Evolutionary conservation across 2,797 vertebrate genomes (phyloP).

Genomic region (Chaetodon trifasciatus): DNA sequence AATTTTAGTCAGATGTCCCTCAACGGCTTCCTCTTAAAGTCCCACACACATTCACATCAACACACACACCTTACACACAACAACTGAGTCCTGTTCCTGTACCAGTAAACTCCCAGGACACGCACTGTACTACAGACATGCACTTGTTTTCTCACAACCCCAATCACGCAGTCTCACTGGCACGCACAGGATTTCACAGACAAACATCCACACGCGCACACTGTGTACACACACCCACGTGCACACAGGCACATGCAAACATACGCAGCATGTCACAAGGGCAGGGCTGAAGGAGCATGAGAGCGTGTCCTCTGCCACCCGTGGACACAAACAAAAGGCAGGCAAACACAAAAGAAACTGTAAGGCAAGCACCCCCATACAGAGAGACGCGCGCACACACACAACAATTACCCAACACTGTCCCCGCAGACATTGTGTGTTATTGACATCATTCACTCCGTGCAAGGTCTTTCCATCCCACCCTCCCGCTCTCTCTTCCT

Average conservation of each 20-base stretch:
- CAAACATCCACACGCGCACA: constrained; percentile 23
- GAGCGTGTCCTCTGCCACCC: constrained; percentile 74
- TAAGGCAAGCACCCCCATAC: constrained; percentile 48
- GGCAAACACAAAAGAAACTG: constrained; percentile 71
- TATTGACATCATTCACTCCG: constrained; percentile 80
- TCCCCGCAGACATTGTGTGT: constrained; percentile 68
- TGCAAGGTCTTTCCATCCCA: constrained; percentile 75
- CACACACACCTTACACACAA: constrained; percentile 21
- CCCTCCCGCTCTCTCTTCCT: constrained; percentile 45
- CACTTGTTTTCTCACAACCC: constrained; percentile 70
- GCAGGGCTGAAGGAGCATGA: constrained; percentile 72
- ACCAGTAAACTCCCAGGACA: constrained; percentile 55
- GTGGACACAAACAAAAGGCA: constrained; percentile 75
- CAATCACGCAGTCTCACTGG: constrained; percentile 61
- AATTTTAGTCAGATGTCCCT: not conserved
- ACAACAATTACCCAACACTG: constrained; percentile 59
- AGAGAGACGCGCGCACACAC: constrained; percentile 38
- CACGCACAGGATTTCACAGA: constrained; percentile 67
- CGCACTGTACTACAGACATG: constrained; percentile 58
- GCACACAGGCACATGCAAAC: constrained; percentile 11
- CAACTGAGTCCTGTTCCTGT: constrained; percentile 42
- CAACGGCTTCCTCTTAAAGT: not conserved
- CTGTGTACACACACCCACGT: constrained; percentile 9
- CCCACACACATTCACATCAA: not conserved
- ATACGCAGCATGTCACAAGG: constrained; percentile 48